Conservation (phyloP, 2,113 vertebrate genomes). For the Protobothrops flavoviridis region DNA sequence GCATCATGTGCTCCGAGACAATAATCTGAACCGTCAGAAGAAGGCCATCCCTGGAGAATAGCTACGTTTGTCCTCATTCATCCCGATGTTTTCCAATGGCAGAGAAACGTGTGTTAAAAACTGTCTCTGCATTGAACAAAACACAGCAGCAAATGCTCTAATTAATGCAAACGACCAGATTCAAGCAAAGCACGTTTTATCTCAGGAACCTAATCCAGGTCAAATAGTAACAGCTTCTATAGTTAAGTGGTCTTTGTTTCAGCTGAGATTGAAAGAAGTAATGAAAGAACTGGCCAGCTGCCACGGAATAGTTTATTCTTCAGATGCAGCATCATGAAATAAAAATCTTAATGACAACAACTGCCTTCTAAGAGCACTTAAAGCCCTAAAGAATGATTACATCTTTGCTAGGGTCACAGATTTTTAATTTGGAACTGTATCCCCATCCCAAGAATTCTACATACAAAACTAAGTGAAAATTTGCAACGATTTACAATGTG, state of each 20-base stretch:
- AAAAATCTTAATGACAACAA: background rate
- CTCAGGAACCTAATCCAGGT: conserved; percentile 3
- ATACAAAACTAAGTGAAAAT: background rate
- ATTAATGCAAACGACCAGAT: conserved; percentile 44
- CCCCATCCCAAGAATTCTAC: background rate
- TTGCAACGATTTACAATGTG: background rate
- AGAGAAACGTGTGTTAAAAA: background rate
- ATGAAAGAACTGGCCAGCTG: background rate
- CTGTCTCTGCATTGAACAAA: background rate
- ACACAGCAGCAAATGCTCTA: conserved; percentile 20
- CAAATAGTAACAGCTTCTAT: conserved; percentile 11
- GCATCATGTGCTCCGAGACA: background rate
- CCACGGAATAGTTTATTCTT: conserved; percentile 19
- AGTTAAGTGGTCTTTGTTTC: conserved; percentile 6
- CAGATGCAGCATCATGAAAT: background rate
- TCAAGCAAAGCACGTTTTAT: conserved; percentile 30
- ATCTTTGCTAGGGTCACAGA: background rate
- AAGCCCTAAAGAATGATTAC: background rate
- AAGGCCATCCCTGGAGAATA: background rate
- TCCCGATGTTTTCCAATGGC: background rate
- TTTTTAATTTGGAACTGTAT: background rate
- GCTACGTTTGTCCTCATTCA: background rate
- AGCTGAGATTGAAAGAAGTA: background rate
- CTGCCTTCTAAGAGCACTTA: background rate
- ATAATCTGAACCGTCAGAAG: background rate